Conservation (phyloP, 30 jellyfish, hydroid and myxozoan genomes). For the Clytia hemisphaerica region DNA sequence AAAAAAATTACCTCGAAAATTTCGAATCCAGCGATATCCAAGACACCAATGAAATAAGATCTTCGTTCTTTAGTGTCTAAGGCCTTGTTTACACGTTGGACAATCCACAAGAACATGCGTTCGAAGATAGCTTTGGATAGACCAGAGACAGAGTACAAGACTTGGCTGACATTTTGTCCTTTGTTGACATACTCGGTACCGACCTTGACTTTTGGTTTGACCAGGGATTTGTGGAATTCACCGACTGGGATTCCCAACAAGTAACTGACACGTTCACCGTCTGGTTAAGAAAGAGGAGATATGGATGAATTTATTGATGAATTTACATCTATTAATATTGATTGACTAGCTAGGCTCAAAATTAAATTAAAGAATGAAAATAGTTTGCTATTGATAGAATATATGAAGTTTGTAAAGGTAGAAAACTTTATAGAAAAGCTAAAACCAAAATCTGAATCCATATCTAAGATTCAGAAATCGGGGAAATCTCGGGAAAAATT, state of each 20-base stretch:
- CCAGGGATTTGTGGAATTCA: constrained; percentile 89
- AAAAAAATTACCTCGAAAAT: constrained; percentile 92
- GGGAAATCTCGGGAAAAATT: too few species aligned
- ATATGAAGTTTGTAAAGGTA: too few species aligned
- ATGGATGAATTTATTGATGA: too few species aligned
- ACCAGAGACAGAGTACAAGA: constrained; percentile 89
- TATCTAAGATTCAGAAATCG: too few species aligned
- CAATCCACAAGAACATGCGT: constrained; percentile 99
- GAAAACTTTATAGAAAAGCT: too few species aligned
- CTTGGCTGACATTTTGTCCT: constrained; percentile 94
- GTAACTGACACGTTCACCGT: constrained; percentile 94
- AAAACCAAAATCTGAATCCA: too few species aligned
- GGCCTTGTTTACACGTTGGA: constrained; percentile 93
- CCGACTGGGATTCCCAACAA: constrained; percentile 95
- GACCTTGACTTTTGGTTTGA: constrained; percentile 94
- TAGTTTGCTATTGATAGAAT: too few species aligned
- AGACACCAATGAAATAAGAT: constrained; percentile 96
- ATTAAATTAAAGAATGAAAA: too few species aligned
- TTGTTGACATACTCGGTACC: constrained; percentile 95
- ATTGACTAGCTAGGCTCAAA: too few species aligned
- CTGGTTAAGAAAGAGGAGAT: too few species aligned
- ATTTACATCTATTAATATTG: too few species aligned
- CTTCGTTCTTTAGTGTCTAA: constrained; percentile 96
- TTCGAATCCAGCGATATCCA: constrained; percentile 99
- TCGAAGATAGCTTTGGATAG: constrained; percentile 95